Evolutionary conservation across 2,888 invertebrate species (phyloP), one percentile per base, ranked within the genome.

Genomic region (Heliothis peltigera): DNA sequence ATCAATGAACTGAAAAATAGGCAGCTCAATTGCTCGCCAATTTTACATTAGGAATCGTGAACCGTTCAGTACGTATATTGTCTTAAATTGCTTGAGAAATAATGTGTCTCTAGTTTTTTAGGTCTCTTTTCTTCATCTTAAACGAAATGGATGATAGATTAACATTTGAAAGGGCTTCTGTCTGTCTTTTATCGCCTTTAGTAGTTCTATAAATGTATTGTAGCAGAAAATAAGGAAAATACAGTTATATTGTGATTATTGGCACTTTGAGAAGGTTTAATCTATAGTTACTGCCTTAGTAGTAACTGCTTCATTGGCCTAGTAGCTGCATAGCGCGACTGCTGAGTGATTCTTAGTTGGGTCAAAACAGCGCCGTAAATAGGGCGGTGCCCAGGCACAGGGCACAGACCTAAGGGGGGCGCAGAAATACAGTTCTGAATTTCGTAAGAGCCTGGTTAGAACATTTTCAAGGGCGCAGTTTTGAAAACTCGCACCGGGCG

Each of bases 1-100:
- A 51, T 32, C 59, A 59, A 51, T 59, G 59, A 25, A 28, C 44
- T 44, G 59, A 59, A 17, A 22, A 59, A 59, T 59, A 5, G 7
- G 21, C 3, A 44, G 32, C 28, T 51, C 43, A 44, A 32, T 12
- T 39, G 39, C 15, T n/a, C 39, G n/a, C n/a, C 39, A 39, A 39
- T 32, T 39, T n/a, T 39, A n/a, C 5, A 39, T 39, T 39, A 2
- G 10, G 32, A 32, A 12, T 39, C 39, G n/a, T 15, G 39, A 39
- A 15, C n/a, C 39, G 0, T n/a, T 39, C 39, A n/a, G n/a, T 39
- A 39, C 39, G 39, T 4, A 4, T 39, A 39, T 39, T 39, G 39
- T n/a, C 39, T 39, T 39, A 39, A n/a, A n/a, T 39, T 39, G n/a
- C n/a, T n/a, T 39, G 39, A 39, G 39, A 39, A 39, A 39, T 39